Evolutionary conservation across 2,888 invertebrate species (phyloP), one percentile per base, ranked within the genome.

Genomic region (Drosophila merina): DNA sequence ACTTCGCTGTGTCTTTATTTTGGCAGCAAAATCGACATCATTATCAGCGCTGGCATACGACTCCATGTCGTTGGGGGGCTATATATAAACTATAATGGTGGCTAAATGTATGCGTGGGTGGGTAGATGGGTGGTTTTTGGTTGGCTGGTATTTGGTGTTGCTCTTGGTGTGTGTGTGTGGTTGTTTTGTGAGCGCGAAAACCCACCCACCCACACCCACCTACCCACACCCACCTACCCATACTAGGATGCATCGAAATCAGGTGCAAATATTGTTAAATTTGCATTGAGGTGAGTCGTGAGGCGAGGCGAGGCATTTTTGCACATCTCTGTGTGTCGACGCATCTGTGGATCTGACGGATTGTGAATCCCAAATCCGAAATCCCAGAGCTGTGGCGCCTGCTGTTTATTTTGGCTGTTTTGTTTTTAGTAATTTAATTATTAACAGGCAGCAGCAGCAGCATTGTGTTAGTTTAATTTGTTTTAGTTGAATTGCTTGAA

Each of bases 191-290:
- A 31, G 26, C 12, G 58, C 8, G 30, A 20, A 6, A 20, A 20
- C 20, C 20, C 20, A 20, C n/a, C 10, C 36, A 36, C n/a, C n/a
- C n/a, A 36, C 36, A 5, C 5, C 36, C 14, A n/a, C n/a, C n/a
- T n/a, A n/a, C n/a, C n/a, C n/a, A n/a, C n/a, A 33, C 33, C 33
- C 33, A 4, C 33, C n/a, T 10, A 10, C 31, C 62, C 28, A 49
- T 62, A 48, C 20, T 20, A 20, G 20, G 20, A 20, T 47, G 69
- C 69, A 82, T 67, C 56, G 60, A 76, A 84, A 84, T 84, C 85
- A 82, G 82, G 77, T 87, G 82, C 74, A 82, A 83, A 87, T 82
- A 87, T 83, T 85, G 72, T 87, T 86, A 77, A 72, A 82, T 72
- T 75, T 80, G 59, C 77, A 70, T 54, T 67, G 64, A 42, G 56